These are phyloP conservation scores for Ceratina calcarata DNA, from an alignment of 1,140 invertebrate species.

Conservation along the genomic window DNA sequence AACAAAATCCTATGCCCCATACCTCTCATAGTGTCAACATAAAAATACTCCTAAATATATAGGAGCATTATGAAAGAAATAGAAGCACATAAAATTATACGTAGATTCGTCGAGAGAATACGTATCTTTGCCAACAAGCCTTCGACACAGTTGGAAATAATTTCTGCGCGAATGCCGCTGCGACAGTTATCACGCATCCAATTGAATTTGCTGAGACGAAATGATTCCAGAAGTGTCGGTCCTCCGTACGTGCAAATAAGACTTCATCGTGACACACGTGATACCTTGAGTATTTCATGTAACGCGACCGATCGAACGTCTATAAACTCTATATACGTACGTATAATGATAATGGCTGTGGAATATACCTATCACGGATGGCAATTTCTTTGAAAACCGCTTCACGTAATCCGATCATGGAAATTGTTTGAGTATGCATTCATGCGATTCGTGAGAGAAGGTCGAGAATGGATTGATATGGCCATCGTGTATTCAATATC, in stretches of 20 bases:
- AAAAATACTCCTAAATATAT: neutral
- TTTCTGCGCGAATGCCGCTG: neutral
- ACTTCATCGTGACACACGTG: neutral
- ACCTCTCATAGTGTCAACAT: no score
- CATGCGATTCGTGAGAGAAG: neutral
- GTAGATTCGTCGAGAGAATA: neutral
- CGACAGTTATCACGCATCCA: no score
- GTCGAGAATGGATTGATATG: neutral
- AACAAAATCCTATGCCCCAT: no score
- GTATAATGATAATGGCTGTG: neutral
- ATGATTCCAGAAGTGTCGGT: neutral
- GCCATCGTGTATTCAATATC: constrained; percentile 10
- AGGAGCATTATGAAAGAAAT: neutral
- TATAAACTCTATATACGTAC: neutral
- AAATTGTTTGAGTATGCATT: neutral
- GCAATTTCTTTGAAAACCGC: neutral
- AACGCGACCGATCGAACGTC: constrained; percentile 15
- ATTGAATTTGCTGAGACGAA: neutral
- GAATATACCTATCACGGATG: constrained; percentile 2
- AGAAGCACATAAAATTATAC: neutral
- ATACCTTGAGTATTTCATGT: constrained; percentile 1
- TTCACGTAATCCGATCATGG: neutral
- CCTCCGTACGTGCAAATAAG: neutral
- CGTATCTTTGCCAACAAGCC: neutral
- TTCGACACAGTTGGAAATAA: neutral